These are phyloP conservation scores for Hemiscyllium ocellatum DNA, from an alignment of 2,113 vertebrate species.

Conservation along the genomic window DNA sequence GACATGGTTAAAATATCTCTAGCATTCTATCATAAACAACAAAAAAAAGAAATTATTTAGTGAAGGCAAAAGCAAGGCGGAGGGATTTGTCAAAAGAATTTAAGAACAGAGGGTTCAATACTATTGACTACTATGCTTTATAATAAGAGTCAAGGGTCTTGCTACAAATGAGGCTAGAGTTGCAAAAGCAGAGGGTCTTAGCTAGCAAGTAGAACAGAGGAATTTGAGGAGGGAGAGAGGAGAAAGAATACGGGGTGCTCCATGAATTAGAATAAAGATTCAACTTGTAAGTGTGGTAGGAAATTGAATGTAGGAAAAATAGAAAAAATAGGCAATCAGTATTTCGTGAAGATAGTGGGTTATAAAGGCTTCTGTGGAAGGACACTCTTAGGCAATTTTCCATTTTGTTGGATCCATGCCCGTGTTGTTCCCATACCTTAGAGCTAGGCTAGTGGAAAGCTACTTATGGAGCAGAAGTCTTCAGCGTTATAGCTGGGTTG, in stretches of 20 bases:
- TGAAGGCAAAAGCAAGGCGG: neutral
- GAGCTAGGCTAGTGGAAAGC: neutral
- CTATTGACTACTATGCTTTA: neutral
- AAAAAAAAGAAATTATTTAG: neutral
- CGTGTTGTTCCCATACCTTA: neutral
- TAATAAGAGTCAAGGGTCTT: neutral
- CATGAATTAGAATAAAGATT: neutral
- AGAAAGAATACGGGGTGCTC: neutral
- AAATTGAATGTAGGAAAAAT: neutral
- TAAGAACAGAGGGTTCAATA: too few relatives aligned
- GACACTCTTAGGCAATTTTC: neutral
- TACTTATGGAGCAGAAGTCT: neutral
- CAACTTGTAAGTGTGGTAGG: too few relatives aligned
- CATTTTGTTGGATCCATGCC: neutral
- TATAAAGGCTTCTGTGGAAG: neutral
- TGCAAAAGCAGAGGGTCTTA: too few relatives aligned
- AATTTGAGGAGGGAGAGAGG: neutral
- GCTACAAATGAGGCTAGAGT: neutral
- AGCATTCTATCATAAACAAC: neutral
- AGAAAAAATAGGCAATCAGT: neutral
- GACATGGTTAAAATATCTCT: neutral
- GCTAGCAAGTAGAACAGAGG: neutral
- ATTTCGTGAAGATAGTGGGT: neutral
- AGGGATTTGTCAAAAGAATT: neutral
- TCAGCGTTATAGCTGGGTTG: neutral